Evolutionary conservation across 2,888 invertebrate species (phyloP).

Genomic region (Baccha elongata): DNA sequence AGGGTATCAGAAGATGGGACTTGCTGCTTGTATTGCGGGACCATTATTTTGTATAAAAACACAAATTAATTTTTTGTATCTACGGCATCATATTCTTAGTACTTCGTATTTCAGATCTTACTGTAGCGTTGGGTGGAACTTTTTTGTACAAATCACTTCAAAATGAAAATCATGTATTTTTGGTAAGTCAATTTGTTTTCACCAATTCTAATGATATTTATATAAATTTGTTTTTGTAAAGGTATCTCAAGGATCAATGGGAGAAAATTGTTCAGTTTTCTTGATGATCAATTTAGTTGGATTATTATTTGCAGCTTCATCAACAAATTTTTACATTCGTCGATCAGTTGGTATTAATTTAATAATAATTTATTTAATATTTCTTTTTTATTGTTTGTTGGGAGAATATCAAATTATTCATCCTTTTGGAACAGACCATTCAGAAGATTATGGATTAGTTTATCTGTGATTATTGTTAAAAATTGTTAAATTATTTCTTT

Average conservation of each 20-base stretch:
- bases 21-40: constrained; percentile 87
- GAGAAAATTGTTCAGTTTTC: constrained; percentile 76
- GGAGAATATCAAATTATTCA: constrained; percentile 55
- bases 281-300: constrained; percentile 69
- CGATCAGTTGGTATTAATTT: constrained; percentile 36
- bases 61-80: too few relatives aligned
- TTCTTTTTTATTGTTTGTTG: constrained; percentile 35
- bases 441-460: constrained; percentile 48
- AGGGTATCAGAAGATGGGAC: constrained; percentile 86
- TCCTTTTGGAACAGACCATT: constrained; percentile 60
- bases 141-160: constrained; percentile 58
- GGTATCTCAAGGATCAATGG: constrained; percentile 75
- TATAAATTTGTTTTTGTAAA: constrained; percentile 9
- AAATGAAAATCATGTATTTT: constrained; percentile 1
- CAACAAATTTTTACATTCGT: constrained; percentile 75
- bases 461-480: constrained; percentile 19
- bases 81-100: too few relatives aligned
- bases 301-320: constrained; percentile 72
- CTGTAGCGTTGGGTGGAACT: constrained; percentile 71
- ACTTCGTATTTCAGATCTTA: constrained; percentile 56
- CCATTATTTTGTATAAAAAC: constrained; percentile 86
- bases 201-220: not conserved
- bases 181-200: not conserved
- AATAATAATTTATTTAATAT: constrained; percentile 27
- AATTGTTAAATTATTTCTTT: not conserved